A percentile compares a stretch with the other conserved stretches of the same genome.
phyloP scores from a whole-genome alignment of 2,888 invertebrate species.

The Rotaria macrura region DNA sequence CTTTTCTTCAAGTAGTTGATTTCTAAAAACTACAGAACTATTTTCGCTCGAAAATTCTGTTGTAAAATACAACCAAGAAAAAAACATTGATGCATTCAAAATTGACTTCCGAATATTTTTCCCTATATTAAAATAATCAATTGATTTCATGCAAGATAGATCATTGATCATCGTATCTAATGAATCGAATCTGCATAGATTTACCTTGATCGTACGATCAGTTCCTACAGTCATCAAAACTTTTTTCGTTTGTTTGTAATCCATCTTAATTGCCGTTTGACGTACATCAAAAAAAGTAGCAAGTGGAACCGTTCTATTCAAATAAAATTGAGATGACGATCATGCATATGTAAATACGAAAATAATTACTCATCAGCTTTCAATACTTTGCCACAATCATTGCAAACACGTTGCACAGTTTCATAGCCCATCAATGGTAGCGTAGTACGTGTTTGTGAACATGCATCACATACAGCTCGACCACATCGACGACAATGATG shows the following conservation, averaged over 20 bases:
- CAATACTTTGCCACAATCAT: conserved; percentile 58
- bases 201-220: conserved; percentile 76
- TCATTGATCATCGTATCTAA: too few relatives aligned
- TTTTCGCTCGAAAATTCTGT: too few relatives aligned
- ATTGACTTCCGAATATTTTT: too few relatives aligned
- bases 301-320: conserved; percentile 70
- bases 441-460: conserved; percentile 73
- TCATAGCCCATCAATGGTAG: conserved; percentile 95
- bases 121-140: too few relatives aligned
- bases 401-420: conserved; percentile 88
- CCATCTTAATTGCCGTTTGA: conserved; percentile 76
- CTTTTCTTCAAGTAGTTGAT: too few relatives aligned
- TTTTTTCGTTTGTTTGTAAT: conserved; percentile 75
- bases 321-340: neutral
- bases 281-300: conserved; percentile 90
- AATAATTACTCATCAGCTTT: conserved; percentile 25
- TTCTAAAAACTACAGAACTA: too few relatives aligned
- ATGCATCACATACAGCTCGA: conserved; percentile 81
- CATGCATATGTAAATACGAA: neutral
- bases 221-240: conserved; percentile 81
- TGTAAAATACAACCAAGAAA: too few relatives aligned
- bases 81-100: too few relatives aligned
- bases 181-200: too few relatives aligned
- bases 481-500: conserved; percentile 66
- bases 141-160: too few relatives aligned